A percentile compares a stretch with the other conserved stretches of the same genome.
These are phyloP conservation scores for Formica exsecta DNA, from an alignment of 1,140 invertebrate species.

Conservation along the genomic window DNA sequence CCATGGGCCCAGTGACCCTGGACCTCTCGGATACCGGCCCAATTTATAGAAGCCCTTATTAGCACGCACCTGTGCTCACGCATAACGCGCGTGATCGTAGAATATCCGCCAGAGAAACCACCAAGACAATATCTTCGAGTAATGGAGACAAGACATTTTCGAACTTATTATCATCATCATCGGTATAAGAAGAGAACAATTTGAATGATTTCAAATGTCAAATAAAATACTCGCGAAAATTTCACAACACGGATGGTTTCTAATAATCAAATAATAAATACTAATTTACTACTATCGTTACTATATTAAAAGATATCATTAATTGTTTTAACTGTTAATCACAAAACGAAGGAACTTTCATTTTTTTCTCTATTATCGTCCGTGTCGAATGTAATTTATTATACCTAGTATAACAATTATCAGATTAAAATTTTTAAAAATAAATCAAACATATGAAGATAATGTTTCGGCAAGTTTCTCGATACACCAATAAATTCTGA, in stretches of 20 bases:
- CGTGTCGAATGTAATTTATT: not conserved
- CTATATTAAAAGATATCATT: not conserved
- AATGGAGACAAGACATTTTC: not conserved
- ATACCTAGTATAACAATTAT: not conserved
- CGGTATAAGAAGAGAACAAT: not conserved
- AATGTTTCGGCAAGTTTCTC: conserved; percentile 39
- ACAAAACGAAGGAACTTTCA: not conserved
- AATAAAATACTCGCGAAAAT: not conserved
- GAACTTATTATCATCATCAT: conserved; percentile 8
- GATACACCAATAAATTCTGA: not conserved
- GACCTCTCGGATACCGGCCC: conserved; percentile 79
- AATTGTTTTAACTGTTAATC: not conserved
- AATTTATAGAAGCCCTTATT: conserved; percentile 53
- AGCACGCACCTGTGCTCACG: not conserved
- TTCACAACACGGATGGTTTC: not conserved
- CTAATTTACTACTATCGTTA: not conserved
- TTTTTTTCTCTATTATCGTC: not conserved
- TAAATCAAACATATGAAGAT: not conserved
- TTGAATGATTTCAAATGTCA: not conserved
- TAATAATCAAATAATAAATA: not conserved
- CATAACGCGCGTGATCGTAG: conserved; percentile 51
- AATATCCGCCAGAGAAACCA: conserved; percentile 31
- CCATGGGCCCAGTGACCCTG: conserved; percentile 84
- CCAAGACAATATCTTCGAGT: conserved; percentile 7
- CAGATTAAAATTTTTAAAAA: not conserved